Evolutionary conservation across 2,888 invertebrate genomes (phyloP).

Genomic region (Eilema caniola): DNA sequence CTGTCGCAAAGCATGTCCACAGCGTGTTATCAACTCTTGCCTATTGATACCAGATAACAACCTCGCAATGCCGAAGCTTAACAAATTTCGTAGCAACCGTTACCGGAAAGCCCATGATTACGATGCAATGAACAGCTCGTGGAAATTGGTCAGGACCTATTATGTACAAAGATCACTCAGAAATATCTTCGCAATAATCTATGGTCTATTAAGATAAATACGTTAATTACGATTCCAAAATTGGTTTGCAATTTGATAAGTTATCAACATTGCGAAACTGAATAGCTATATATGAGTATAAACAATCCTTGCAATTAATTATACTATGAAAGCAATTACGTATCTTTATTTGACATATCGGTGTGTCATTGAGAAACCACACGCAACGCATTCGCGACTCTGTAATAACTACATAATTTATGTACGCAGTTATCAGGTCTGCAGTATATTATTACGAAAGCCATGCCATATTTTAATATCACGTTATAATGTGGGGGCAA

Average conservation of each 20-base stretch:
- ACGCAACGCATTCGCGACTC: constrained; percentile 22
- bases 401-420: constrained; percentile 40
- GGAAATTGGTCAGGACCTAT: too few relatives aligned
- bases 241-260: not conserved
- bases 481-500: constrained; percentile 54
- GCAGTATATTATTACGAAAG: constrained; percentile 53
- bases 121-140: not conserved
- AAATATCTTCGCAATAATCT: too few relatives aligned
- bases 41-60: too few relatives aligned
- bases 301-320: not conserved
- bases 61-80: too few relatives aligned
- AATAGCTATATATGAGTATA: not conserved
- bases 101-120: not conserved
- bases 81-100: too few relatives aligned
- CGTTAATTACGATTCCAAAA: not conserved
- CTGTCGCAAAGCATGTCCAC: too few relatives aligned
- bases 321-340: not conserved
- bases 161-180: too few relatives aligned
- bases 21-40: too few relatives aligned
- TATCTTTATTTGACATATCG: constrained; percentile 7
- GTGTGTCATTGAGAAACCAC: constrained; percentile 25
- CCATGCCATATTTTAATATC: constrained; percentile 56
- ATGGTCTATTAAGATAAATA: not conserved
- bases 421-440: constrained; percentile 44
- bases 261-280: not conserved